These are phyloP conservation scores for Epizoanthus stellaris DNA, from an alignment of 92 coral and sea anemone species.

Conservation along the genomic window DNA sequence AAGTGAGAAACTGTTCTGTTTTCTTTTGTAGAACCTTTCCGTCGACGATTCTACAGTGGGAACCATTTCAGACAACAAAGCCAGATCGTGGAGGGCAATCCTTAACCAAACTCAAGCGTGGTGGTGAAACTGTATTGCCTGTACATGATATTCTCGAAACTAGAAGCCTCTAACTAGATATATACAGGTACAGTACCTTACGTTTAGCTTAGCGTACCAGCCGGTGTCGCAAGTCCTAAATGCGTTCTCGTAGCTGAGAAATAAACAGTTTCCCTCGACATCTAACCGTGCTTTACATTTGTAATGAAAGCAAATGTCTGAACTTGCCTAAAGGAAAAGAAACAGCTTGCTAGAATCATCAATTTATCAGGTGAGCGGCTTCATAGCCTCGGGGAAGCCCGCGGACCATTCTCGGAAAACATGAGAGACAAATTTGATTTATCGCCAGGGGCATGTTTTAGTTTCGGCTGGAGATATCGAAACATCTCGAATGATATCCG, in stretches of 20 bases:
- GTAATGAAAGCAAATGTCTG: background rate
- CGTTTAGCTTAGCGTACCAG: no score
- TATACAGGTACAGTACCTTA: no score
- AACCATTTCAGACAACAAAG: no score
- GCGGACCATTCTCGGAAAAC: slow-evolving; percentile 25
- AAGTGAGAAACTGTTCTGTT: no score
- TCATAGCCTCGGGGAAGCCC: slow-evolving; percentile 38
- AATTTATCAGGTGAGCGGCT: slow-evolving; percentile 20
- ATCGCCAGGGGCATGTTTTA: slow-evolving; percentile 38
- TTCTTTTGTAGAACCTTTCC: no score
- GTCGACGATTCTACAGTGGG: no score
- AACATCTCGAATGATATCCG: slow-evolving; percentile 42
- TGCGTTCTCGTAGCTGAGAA: background rate
- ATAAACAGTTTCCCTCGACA: background rate
- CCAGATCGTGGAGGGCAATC: no score
- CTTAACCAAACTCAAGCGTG: no score
- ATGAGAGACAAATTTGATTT: slow-evolving; percentile 20
- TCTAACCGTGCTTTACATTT: background rate
- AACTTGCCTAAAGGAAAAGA: slow-evolving; percentile 4
- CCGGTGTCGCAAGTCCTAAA: background rate
- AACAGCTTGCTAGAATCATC: background rate
- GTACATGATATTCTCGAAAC: no score
- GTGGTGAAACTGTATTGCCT: no score
- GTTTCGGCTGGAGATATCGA: slow-evolving; percentile 31
- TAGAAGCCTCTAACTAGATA: no score